Conservation (phyloP, 2,888 invertebrate genomes). For the Boloria euphrosyne region DNA sequence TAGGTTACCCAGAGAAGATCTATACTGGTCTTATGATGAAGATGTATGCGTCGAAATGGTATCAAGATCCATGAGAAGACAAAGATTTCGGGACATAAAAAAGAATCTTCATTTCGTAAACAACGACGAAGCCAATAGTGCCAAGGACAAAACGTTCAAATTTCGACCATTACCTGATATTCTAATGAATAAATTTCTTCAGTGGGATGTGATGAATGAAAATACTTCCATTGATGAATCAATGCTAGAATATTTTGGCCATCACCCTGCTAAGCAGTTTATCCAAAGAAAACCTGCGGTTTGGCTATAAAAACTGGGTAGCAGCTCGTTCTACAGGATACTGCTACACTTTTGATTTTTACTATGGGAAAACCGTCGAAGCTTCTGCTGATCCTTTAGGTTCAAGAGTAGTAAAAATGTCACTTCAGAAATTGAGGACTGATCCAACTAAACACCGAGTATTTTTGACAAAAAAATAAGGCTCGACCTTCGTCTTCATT, state of each 20-base stretch:
- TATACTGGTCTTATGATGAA: no score
- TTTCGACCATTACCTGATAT: neutral
- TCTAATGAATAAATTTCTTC: neutral
- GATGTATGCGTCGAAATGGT: no score
- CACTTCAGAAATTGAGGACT: no score
- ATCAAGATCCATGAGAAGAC: no score
- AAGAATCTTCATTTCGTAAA: no score
- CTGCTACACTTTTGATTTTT: neutral
- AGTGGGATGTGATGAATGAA: neutral
- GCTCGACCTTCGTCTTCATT: neutral
- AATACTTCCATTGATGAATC: conserved; percentile 3
- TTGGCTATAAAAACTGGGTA: neutral
- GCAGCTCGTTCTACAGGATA: neutral
- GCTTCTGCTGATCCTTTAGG: neutral
- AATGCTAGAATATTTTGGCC: neutral
- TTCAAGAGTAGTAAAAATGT: no score
- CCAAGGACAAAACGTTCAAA: conserved; percentile 1
- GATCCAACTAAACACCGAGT: no score
- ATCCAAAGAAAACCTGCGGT: neutral
- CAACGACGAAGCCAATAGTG: neutral
- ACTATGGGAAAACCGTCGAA: neutral
- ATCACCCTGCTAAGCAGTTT: neutral
- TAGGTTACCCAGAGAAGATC: neutral
- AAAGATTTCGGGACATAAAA: no score
- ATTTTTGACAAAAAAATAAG: no score